These are phyloP conservation scores for Paramormyrops hopkinsi DNA, from an alignment of 2,797 vertebrate species.

Conservation along the genomic window DNA sequence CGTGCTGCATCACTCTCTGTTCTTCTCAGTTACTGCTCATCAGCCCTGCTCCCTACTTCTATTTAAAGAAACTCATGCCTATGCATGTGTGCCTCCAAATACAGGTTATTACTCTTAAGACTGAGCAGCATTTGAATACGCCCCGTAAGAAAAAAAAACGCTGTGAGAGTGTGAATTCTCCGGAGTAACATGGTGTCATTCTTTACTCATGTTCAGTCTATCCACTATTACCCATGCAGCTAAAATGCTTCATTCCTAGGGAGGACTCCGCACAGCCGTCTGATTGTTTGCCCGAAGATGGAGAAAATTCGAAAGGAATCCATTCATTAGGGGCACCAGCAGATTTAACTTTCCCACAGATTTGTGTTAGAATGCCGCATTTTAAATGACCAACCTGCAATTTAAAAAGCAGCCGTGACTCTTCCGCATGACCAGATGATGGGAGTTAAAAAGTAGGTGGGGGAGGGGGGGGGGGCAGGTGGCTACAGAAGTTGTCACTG, in stretches of 20 bases:
- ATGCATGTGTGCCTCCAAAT: background rate
- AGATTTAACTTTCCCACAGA: background rate
- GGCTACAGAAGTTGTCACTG: background rate
- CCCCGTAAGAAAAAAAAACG: background rate
- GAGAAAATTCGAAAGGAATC: background rate
- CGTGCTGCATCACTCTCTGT: background rate
- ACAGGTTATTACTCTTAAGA: background rate
- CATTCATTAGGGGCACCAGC: background rate
- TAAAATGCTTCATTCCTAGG: background rate
- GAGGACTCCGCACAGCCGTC: background rate
- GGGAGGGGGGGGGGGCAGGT: background rate
- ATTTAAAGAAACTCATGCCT: conserved; percentile 2
- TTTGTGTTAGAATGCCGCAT: background rate
- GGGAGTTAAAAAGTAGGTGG: background rate
- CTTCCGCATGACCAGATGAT: background rate
- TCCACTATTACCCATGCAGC: background rate
- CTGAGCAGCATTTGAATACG: background rate
- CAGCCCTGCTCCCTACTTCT: background rate
- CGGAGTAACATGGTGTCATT: background rate
- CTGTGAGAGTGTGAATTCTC: background rate
- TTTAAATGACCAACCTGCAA: background rate
- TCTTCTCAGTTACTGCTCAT: background rate
- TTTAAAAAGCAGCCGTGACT: background rate
- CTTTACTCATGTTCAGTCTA: background rate
- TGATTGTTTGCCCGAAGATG: background rate